phyloP scores from a whole-genome alignment of 1,140 invertebrate genomes.

The Asbolus verrucosus region DNA sequence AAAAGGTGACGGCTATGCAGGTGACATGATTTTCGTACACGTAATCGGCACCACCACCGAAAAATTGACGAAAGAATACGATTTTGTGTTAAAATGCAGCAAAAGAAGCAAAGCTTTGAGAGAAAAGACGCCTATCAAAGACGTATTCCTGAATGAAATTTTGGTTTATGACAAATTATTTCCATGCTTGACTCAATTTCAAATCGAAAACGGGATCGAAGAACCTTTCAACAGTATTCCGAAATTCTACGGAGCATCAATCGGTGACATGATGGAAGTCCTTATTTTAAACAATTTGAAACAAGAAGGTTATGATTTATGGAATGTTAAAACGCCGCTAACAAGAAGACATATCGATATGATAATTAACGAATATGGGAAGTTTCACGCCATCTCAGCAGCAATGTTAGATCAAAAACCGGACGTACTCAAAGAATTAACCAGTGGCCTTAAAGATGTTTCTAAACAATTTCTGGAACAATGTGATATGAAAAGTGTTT shows the following conservation, averaged over 20 bases:
- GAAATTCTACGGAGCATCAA: constrained; percentile 60
- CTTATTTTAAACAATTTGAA: constrained; percentile 69
- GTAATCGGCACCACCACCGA: not conserved
- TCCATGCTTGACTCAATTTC: not conserved
- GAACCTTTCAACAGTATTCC: constrained; percentile 47
- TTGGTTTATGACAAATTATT: not conserved
- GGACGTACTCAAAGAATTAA: constrained; percentile 48
- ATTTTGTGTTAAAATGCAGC: not conserved
- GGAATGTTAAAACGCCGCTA: constrained; percentile 57
- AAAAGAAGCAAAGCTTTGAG: not conserved
- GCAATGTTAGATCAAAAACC: constrained; percentile 43
- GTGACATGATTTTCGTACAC: constrained; percentile 4
- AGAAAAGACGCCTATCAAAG: not conserved
- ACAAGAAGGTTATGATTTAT: constrained; percentile 64
- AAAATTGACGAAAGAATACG: not conserved
- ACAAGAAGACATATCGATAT: constrained; percentile 64
- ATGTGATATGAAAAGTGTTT: constrained; percentile 59
- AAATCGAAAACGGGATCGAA: not conserved
- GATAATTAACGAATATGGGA: constrained; percentile 66
- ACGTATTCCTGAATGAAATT: constrained; percentile 3
- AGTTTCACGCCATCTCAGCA: constrained; percentile 24
- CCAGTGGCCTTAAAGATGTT: too few species aligned
- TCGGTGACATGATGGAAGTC: constrained; percentile 64
- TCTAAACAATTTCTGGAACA: constrained; percentile 35
- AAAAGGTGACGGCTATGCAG: constrained; percentile 8